Percentiles rank a stretch among this genome's conserved stretches.
Conservation (phyloP, 2,888 invertebrate genomes). For the Oxycera nigricornis region DNA sequence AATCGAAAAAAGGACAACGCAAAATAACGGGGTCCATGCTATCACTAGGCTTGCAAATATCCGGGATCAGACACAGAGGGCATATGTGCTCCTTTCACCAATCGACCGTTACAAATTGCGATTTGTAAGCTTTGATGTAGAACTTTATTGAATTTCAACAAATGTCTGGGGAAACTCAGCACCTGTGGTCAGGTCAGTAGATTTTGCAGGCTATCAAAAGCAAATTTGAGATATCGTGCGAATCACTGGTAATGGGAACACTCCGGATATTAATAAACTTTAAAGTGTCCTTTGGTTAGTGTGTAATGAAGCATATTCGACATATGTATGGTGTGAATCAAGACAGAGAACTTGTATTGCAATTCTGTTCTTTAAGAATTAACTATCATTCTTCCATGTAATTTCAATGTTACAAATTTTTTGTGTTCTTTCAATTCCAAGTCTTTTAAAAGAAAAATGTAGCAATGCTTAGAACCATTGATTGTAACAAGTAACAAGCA, state of each 20-base stretch:
- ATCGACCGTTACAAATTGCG: not conserved
- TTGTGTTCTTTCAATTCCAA: too few relatives aligned
- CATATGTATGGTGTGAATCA: too few relatives aligned
- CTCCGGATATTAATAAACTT: too few relatives aligned
- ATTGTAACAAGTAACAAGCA: too few relatives aligned
- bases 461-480: too few relatives aligned
- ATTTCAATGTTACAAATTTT: too few relatives aligned
- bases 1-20: not conserved
- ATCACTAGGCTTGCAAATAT: slow-evolving; percentile 4
- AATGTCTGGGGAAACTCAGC: not conserved
- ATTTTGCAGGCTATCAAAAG: not conserved
- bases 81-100: not conserved
- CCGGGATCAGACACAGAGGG: not conserved
- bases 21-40: not conserved
- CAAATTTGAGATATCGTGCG: not conserved
- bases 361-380: too few relatives aligned
- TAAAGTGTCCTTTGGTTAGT: too few relatives aligned
- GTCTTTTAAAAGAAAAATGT: too few relatives aligned
- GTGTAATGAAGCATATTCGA: too few relatives aligned
- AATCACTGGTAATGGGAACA: not conserved
- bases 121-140: slow-evolving; percentile 12
- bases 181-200: not conserved
- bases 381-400: too few relatives aligned
- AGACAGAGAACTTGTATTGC: too few relatives aligned
- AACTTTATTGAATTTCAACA: not conserved